Evolutionary conservation across 2,888 invertebrate genomes (phyloP), one percentile per base, ranked within the genome.

Genomic region (Patella ulyssiponensis): DNA sequence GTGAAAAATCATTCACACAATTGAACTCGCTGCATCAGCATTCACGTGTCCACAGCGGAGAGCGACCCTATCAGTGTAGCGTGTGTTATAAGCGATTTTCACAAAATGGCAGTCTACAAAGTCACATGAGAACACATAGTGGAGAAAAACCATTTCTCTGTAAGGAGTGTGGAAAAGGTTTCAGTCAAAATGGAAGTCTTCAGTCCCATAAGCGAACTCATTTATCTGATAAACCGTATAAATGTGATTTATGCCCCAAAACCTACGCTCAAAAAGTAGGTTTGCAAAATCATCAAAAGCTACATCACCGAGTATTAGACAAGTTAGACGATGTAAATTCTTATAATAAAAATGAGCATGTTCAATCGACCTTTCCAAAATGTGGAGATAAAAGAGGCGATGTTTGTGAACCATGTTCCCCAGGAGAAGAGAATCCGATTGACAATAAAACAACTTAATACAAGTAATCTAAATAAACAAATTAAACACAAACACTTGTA

Each of bases 121-220:
- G 54, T n/a, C 73, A 73, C 11, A 54, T 53, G 73, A n/a, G 58
- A 17, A 73, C 73, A 27, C 74, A 74, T 23, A 51, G 17, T 17
- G 58, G 56, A 7, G 44, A 64, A 44, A 74, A 54, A n/a, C 58
- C 58, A 17, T 74, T 74, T 74, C 23, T 54, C 20, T 74, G 74
- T 74, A 51, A 33, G 20, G 64, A 44, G 17, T 74, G 74, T 74
- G 58, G 33, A 14, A 54, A 58, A 74, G 17, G 44, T 44, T 74
- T 74, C 51, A 20, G 27, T 11, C 74, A 58, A 33, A 74, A 44
- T 51, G 51, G 17, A 14, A 74, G 27, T 17, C 33, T 74, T n/a
- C 20, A 15, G 9, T 15, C 51, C 20, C 74, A 74, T 12, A 74
- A 23, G 23, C 56, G 58, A 58, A 64, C 64, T 33, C 74, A 74